Conservation (phyloP, 2,797 vertebrate genomes). For the Pseudotriccus pelzelni region DNA sequence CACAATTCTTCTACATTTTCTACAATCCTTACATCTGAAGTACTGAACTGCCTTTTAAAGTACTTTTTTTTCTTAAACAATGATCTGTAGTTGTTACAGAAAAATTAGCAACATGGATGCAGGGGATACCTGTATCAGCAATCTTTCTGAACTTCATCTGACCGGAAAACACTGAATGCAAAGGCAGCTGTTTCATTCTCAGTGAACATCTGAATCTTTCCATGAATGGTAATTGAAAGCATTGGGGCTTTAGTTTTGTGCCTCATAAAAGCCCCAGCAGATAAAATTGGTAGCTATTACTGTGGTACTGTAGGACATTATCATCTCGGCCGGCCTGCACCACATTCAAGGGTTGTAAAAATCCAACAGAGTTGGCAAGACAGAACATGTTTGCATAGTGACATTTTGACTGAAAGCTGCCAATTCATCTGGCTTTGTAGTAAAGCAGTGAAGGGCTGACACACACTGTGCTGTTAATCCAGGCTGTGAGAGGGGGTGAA, state of each 20-base stretch:
- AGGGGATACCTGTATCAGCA: rapidly evolving
- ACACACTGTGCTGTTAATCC: background rate
- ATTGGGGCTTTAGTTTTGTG: background rate
- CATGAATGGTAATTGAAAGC: background rate
- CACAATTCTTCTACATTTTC: background rate
- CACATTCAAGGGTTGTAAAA: background rate
- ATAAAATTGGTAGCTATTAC: background rate
- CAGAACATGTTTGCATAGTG: background rate
- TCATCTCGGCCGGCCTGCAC: background rate
- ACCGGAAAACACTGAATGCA: background rate
- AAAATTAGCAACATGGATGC: background rate
- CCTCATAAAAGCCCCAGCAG: background rate
- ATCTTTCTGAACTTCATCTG: background rate
- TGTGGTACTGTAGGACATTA: background rate
- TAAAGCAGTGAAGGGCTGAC: background rate
- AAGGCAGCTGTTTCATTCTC: background rate
- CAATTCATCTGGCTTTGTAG: background rate
- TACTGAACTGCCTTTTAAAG: background rate
- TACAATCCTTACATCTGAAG: background rate
- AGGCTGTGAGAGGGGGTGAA: background rate
- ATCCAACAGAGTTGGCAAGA: background rate
- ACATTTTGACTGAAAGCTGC: background rate
- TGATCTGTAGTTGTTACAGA: background rate
- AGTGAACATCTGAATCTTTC: background rate
- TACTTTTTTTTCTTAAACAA: background rate